Evolutionary conservation across 2,888 invertebrate species (phyloP), one percentile per base, ranked within the genome.

Genomic region (Stegana nigrithorax): DNA sequence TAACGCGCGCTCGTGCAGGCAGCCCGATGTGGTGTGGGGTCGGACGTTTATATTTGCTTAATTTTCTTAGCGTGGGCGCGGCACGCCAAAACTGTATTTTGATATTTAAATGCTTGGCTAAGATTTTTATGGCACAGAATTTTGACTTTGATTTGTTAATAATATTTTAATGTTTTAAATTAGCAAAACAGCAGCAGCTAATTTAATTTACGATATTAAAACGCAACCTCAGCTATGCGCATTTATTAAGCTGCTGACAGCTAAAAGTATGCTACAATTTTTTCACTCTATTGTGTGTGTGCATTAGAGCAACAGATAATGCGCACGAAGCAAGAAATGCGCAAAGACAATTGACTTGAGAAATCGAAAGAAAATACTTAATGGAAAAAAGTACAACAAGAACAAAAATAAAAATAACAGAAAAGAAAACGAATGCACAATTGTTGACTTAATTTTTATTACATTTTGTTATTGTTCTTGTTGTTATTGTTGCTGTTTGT

Each of bases 391-490:
- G 0, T 17, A 1, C n/a, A 44, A 3, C 2, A 51, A 51, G 6
- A 51, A 29, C 2, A 29, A 51, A 4, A 51, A 29, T 27, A 29
- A 29, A 51, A 47, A 17, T 8, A n/a, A 6, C n/a, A 17, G 17
- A 44, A 42, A 42, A 42, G n/a, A n/a, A n/a, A n/a, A n/a, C n/a
- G n/a, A n/a, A n/a, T n/a, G n/a, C n/a, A 23, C 23, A 45, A 45
- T 45, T 45, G 45, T 45, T 45, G 45, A 45, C 21, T 45, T 57
- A 66, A 68, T 56, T 71, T 68, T 67, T 61, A 60, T 67, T 45
- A 45, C 45, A 21, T 45, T 45, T 64, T 58, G 29, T 58, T 44
- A 2, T 44, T 1, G 21, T 32, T 29, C 1, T 55, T 5, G 12
- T 10, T 26, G 25, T 25, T 50, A n/a, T 50, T 19, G 21, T 26